Conservation (phyloP, 1,140 invertebrate species). For the Drosophila santomea region DNA sequence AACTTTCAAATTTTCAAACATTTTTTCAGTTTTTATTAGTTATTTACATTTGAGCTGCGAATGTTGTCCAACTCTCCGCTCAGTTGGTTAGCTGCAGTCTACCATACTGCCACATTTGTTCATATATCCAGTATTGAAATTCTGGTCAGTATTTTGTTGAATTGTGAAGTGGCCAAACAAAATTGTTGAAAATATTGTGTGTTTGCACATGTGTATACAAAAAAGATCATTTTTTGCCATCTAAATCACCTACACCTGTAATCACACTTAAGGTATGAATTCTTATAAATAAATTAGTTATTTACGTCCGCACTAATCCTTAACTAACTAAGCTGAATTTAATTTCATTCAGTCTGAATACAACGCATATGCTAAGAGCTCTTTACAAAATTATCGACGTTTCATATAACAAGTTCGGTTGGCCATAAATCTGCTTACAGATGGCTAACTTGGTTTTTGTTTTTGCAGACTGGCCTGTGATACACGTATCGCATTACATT, state of each 20-base stretch:
- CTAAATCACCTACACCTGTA: too few relatives aligned
- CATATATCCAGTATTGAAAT: slow-evolving; percentile 9
- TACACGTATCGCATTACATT: slow-evolving; percentile 31
- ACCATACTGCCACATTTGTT: neutral
- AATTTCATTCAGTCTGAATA: neutral
- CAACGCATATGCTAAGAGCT: neutral
- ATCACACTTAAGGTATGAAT: neutral
- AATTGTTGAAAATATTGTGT: slow-evolving; percentile 14
- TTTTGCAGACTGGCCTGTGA: slow-evolving; percentile 9
- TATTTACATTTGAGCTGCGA: neutral
- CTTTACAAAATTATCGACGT: neutral
- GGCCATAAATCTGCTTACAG: slow-evolving; percentile 3
- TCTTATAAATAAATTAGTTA: neutral
- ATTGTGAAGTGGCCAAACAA: neutral
- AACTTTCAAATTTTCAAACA: neutral
- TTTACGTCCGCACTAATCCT: neutral
- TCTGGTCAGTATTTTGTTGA: neutral
- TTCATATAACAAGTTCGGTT: slow-evolving; percentile 1
- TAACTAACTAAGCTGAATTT: neutral
- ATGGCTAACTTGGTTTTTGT: slow-evolving; percentile 3
- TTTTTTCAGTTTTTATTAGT: neutral
- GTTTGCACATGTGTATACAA: too few relatives aligned
- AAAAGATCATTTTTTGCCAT: too few relatives aligned
- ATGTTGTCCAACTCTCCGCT: neutral
- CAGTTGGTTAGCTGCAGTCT: slow-evolving; percentile 3